Percentiles rank a stretch among this genome's conserved stretches.
Evolutionary conservation across 2,113 vertebrate species (phyloP).

Genomic region (Psilopogon haemacephalus): DNA sequence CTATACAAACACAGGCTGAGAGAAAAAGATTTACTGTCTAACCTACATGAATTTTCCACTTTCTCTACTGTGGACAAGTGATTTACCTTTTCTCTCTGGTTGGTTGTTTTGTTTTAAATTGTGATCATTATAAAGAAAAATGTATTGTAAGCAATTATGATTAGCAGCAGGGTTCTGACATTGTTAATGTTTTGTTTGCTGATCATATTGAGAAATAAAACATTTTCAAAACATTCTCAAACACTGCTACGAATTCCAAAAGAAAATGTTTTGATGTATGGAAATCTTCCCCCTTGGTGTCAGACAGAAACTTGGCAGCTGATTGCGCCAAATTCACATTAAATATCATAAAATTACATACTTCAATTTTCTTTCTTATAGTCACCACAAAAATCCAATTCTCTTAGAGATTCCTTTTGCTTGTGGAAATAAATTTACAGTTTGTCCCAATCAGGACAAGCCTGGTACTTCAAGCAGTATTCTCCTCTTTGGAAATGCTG

Average conservation of each 20-base stretch:
- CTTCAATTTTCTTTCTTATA: neutral
- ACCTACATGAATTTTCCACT: neutral
- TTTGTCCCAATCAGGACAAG: neutral
- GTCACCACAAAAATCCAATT: neutral
- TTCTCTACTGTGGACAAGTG: neutral
- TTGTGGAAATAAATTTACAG: neutral
- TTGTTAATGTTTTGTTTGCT: constrained; percentile 1
- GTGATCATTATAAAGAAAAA: neutral
- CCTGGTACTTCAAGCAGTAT: neutral
- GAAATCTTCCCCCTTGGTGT: neutral
- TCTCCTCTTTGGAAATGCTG: neutral
- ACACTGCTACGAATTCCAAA: neutral
- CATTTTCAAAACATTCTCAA: neutral
- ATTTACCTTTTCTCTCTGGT: neutral
- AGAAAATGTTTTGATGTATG: neutral
- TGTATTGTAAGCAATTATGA: neutral
- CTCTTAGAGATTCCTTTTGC: neutral
- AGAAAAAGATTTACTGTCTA: neutral
- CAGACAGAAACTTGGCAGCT: neutral
- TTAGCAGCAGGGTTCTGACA: constrained; percentile 4
- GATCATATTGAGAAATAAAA: neutral
- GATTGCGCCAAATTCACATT: neutral
- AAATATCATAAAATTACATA: neutral
- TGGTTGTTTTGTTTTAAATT: neutral
- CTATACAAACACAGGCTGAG: neutral